These are phyloP conservation scores for Cephus nigrinus DNA, from an alignment of 2,888 invertebrate genomes.

Conservation along the genomic window DNA sequence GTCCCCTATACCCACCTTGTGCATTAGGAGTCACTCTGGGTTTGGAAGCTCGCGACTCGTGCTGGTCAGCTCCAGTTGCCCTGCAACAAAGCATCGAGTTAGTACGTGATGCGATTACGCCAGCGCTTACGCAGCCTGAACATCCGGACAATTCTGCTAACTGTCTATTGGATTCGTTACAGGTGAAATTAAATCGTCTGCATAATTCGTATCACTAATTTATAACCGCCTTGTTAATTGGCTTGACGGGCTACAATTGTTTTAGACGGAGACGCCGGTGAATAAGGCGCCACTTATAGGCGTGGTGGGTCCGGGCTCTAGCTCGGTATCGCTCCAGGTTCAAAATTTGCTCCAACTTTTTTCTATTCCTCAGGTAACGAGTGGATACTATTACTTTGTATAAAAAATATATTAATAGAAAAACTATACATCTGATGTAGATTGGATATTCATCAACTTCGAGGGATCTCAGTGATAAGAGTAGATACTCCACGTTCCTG, in stretches of 20 bases:
- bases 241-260: neutral
- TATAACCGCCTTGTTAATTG: neutral
- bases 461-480: slow-evolving; percentile 80
- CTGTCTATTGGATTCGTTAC: slow-evolving; percentile 30
- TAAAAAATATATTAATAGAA: neutral
- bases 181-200: slow-evolving; percentile 22
- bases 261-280: slow-evolving; percentile 15
- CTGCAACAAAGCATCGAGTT: slow-evolving; percentile 82
- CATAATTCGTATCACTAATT: neutral
- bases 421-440: slow-evolving; percentile 60
- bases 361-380: slow-evolving; percentile 67
- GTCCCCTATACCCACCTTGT: neutral
- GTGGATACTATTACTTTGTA: neutral
- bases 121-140: slow-evolving; percentile 49
- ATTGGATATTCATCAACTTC: slow-evolving; percentile 84
- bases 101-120: slow-evolving; percentile 76
- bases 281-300: slow-evolving; percentile 71
- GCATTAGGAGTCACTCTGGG: slow-evolving; percentile 69
- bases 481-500: slow-evolving; percentile 80
- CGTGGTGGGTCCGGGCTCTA: slow-evolving; percentile 81
- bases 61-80: slow-evolving; percentile 85
- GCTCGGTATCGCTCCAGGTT: slow-evolving; percentile 77
- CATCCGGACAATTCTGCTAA: slow-evolving; percentile 32
- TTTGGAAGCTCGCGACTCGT: slow-evolving; percentile 81
- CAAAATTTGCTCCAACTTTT: slow-evolving; percentile 82